A percentile compares a stretch with the other conserved stretches of the same genome.
These are phyloP conservation scores for Iphiclides podalirius DNA, from an alignment of 2,888 invertebrate species.

Conservation along the genomic window DNA sequence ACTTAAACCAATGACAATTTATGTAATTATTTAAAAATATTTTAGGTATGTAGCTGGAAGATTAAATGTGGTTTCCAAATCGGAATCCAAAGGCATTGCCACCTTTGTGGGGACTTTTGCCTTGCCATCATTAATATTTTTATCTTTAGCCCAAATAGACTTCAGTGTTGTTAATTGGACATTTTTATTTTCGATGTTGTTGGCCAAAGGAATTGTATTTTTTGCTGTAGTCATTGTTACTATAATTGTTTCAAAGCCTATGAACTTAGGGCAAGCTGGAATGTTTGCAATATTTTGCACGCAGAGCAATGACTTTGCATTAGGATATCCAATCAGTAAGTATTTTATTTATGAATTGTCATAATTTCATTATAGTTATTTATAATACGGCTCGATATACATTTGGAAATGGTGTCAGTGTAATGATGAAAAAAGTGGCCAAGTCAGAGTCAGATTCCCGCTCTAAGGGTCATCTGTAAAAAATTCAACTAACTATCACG, in stretches of 20 bases:
- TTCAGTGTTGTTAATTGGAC: slow-evolving; percentile 93
- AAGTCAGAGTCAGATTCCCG: too few species aligned
- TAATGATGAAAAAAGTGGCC: not conserved
- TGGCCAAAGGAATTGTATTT: slow-evolving; percentile 93
- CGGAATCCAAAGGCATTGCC: slow-evolving; percentile 93
- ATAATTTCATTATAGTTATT: too few species aligned
- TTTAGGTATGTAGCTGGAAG: slow-evolving; percentile 91
- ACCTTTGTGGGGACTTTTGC: slow-evolving; percentile 97
- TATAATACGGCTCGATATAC: too few species aligned
- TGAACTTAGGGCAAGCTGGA: slow-evolving; percentile 91
- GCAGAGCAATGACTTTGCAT: slow-evolving; percentile 98
- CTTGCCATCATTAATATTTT: slow-evolving; percentile 94
- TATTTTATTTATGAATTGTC: slow-evolving; percentile 25
- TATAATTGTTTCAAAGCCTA: slow-evolving; percentile 87
- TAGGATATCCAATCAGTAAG: slow-evolving; percentile 96
- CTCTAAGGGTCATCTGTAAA: too few species aligned
- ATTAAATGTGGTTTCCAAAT: slow-evolving; percentile 88
- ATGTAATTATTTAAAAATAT: too few species aligned
- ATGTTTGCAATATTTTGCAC: slow-evolving; percentile 97
- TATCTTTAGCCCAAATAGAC: slow-evolving; percentile 91
- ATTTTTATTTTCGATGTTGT: slow-evolving; percentile 90
- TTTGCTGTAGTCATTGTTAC: slow-evolving; percentile 88
- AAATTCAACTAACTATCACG: too few species aligned
- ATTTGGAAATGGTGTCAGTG: not conserved
- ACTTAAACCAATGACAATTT: too few species aligned